Conservation (phyloP, 2,797 vertebrate species). For the Alcedo quadribrachys region DNA sequence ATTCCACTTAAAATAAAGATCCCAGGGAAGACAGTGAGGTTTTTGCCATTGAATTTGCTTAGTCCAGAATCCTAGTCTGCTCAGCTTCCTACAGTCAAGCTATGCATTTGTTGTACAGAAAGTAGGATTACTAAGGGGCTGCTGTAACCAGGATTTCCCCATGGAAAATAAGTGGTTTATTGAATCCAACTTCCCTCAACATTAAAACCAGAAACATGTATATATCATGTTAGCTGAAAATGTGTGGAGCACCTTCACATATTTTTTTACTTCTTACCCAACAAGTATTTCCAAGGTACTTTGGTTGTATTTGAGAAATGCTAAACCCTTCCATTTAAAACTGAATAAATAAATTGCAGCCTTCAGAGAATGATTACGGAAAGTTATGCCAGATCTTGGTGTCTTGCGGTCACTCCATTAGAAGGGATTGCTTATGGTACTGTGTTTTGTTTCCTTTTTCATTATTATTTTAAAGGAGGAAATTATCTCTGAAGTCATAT, state of each 20-base stretch:
- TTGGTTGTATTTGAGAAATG: not conserved
- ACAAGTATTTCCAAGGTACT: not conserved
- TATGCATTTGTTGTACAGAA: not conserved
- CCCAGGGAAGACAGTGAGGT: not conserved
- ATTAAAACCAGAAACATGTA: slow-evolving; percentile 3
- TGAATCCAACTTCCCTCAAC: not conserved
- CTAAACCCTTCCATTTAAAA: not conserved
- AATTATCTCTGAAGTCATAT: not conserved
- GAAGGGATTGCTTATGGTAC: not conserved
- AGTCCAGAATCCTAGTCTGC: not conserved
- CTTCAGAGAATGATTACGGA: not conserved
- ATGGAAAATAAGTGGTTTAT: not conserved
- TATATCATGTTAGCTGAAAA: slow-evolving; percentile 23
- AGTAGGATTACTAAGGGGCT: not conserved
- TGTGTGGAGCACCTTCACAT: not conserved
- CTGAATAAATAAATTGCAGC: not conserved
- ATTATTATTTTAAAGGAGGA: slow-evolving; percentile 3
- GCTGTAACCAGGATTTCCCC: slow-evolving; percentile 1
- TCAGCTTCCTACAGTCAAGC: not conserved
- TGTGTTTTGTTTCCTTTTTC: slow-evolving; percentile 3
- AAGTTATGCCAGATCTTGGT: not conserved
- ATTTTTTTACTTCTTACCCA: not conserved
- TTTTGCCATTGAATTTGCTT: not conserved
- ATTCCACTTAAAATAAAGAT: not conserved
- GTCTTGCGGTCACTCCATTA: not conserved